Conservation (phyloP, 2,888 invertebrate genomes). For the Drosophila meridionalis region DNA sequence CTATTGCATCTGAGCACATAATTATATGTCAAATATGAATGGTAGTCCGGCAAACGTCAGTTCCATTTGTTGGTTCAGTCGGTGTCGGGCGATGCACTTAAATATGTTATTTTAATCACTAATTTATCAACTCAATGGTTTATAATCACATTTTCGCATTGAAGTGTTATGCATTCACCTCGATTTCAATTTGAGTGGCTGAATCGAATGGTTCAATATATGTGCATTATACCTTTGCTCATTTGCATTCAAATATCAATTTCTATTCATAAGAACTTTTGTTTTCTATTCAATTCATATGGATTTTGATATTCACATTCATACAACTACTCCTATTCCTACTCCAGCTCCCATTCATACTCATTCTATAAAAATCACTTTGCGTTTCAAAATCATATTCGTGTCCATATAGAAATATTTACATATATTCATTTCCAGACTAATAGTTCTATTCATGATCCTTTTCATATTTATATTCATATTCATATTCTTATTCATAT, state of each 20-base stretch:
- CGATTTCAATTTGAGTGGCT: neutral
- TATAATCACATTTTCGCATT: neutral
- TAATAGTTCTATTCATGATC: neutral
- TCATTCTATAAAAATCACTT: neutral
- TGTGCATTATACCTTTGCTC: neutral
- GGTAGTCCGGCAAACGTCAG: neutral
- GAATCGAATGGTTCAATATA: neutral
- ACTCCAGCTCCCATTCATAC: neutral
- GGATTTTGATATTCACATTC: neutral
- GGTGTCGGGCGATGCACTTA: neutral
- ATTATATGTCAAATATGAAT: neutral
- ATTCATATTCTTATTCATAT: neutral
- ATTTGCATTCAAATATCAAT: neutral
- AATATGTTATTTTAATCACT: constrained; percentile 1
- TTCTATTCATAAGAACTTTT: neutral
- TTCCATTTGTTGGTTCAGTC: neutral
- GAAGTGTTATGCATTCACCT: neutral
- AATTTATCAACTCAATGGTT: neutral
- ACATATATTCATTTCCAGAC: neutral
- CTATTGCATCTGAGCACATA: neutral
- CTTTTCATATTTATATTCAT: neutral
- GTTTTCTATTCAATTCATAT: neutral
- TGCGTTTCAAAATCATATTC: neutral
- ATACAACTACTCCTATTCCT: neutral
- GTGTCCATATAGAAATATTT: neutral